Base-by-base conservation (phyloP, 1,140 invertebrate species). In the Himalopsyche phryganea region DNA sequence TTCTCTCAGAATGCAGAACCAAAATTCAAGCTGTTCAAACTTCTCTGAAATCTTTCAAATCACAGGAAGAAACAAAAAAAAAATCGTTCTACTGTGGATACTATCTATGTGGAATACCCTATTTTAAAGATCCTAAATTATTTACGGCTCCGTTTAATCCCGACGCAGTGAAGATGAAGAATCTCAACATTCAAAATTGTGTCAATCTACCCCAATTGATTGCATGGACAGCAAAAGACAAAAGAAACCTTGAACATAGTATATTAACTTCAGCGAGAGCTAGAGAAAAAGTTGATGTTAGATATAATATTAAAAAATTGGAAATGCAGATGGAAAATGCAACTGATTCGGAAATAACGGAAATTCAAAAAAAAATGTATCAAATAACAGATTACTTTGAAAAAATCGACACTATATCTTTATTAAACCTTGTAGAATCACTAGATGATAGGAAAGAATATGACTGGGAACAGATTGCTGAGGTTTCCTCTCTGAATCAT, bases 111-210 rank as follows among this genome's bases (percentile, higher is more conserved):
- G 71, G 66, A 2, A 65, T 61, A 6, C 71, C 71, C 10, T 72
- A 67, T 66, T 72, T 71, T 58, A 72, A 72, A 61, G 63, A 65
- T 47, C 54, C 47, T 15, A 36, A 65, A 33, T 52, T 65, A 38
- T 71, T 62, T 66, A 53, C 59, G 13, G 64, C 65, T 41, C 66
- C 66, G 2, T 52, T 58, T 19, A 72, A 71, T 60, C 14, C 32
- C 28, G 69, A 72, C 52, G 49, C 59, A 13, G 15, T 65, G 1
- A 18, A 50, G 46, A 69, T 58, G 42, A 50, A 44, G 33, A 6
- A 9, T 5, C 10, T 10, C 9, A 15, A 32, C n/a, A 35, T 58
- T 23, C 18, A 19, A 7, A 58, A 58, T 46, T 42, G 32, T 50
- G 32, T 47, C 32, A 15, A 47, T 23, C 9, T n/a, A n/a, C n/a